A percentile compares a stretch with the other conserved stretches of the same genome.
These are phyloP conservation scores for Stramonita haemastoma DNA, from an alignment of 2,888 invertebrate genomes.

Conservation along the genomic window DNA sequence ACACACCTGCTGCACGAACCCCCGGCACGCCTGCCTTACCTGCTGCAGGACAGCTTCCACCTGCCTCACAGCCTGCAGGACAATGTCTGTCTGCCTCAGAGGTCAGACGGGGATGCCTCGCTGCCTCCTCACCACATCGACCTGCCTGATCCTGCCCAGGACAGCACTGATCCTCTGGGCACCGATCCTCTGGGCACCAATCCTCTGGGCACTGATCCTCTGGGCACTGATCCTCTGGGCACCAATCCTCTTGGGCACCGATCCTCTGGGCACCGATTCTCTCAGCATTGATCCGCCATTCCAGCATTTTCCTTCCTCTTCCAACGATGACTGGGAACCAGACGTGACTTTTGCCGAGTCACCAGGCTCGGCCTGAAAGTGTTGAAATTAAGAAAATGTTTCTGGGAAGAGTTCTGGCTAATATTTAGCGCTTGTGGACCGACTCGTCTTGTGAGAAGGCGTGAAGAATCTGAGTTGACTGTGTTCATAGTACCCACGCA, in stretches of 20 bases:
- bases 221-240: not conserved
- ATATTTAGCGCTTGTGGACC: too few species aligned
- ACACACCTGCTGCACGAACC: constrained; percentile 25
- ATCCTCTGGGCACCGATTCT: too few species aligned
- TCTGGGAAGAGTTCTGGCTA: too few species aligned
- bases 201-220: not conserved
- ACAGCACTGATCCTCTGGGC: not conserved
- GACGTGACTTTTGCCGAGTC: constrained; percentile 29
- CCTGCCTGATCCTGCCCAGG: not conserved
- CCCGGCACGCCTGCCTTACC: constrained; percentile 14
- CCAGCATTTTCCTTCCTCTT: constrained; percentile 4
- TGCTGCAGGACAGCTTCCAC: not conserved
- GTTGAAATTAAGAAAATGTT: too few species aligned
- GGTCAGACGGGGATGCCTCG: not conserved
- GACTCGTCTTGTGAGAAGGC: too few species aligned
- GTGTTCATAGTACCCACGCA: not conserved
- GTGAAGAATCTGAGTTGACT: not conserved
- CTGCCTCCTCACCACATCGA: not conserved
- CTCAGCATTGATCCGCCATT: not conserved
- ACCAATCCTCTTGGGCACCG: not conserved
- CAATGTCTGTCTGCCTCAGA: not conserved
- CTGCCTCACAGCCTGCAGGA: not conserved
- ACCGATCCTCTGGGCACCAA: not conserved
- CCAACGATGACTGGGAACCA: constrained; percentile 36
- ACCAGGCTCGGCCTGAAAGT: not conserved